A percentile compares a stretch with the other conserved stretches of the same genome.
Conservation (phyloP, 2,113 vertebrate species). For the Jaculus jaculus region DNA sequence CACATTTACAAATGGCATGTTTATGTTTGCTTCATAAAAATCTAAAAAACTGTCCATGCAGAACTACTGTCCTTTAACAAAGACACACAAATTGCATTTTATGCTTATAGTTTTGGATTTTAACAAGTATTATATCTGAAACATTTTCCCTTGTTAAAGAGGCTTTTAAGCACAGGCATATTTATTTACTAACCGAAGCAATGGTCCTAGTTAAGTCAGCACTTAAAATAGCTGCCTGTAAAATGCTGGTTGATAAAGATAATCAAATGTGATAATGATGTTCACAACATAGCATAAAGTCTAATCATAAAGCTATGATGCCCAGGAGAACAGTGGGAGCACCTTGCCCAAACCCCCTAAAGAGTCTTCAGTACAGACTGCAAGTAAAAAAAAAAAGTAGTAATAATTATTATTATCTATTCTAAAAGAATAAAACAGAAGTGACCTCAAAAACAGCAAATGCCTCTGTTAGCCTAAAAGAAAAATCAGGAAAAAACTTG, state of each 20-base stretch:
- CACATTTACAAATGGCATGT: neutral
- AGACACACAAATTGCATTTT: neutral
- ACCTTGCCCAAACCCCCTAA: neutral
- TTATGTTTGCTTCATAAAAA: neutral
- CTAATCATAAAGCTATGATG: neutral
- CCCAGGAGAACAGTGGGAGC: neutral
- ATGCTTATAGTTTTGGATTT: neutral
- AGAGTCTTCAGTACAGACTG: no score
- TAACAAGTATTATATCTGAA: neutral
- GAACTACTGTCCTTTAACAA: neutral
- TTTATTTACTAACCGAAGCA: neutral
- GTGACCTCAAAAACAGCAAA: no score
- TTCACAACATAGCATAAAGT: no score
- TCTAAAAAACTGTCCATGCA: no score
- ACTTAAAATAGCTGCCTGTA: neutral
- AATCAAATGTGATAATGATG: neutral
- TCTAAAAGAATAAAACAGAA: no score
- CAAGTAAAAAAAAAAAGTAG: no score
- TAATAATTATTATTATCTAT: no score
- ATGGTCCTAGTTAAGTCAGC: neutral
- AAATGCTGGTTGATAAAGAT: neutral
- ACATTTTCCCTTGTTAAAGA: neutral
- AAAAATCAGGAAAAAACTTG: no score
- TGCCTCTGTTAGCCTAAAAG: no score
- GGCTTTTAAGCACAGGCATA: neutral